phyloP scores from a whole-genome alignment of 2,113 vertebrate species.

The Oreochromis spilurus region DNA sequence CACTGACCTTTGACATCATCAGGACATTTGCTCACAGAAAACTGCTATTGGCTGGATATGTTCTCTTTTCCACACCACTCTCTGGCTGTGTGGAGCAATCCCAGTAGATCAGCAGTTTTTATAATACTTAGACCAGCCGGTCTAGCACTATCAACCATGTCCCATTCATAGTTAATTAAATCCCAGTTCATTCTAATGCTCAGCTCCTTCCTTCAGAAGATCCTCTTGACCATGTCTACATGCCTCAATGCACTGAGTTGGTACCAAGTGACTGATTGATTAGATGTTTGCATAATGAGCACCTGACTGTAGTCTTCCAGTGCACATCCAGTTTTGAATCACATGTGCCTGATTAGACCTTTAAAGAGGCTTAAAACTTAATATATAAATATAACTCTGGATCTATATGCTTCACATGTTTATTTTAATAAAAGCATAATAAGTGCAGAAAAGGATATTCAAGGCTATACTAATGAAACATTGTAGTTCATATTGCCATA shows the following conservation, averaged over 20 bases:
- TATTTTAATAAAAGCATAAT: too few relatives aligned
- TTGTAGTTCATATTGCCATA: neutral
- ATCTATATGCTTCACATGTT: neutral
- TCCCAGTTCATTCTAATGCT: neutral
- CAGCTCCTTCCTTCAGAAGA: neutral
- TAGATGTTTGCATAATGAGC: neutral
- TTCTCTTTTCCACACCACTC: neutral
- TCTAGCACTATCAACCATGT: neutral
- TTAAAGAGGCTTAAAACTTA: neutral
- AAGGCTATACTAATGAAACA: neutral
- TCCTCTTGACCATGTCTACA: neutral
- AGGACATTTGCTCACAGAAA: neutral
- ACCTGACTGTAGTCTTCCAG: neutral
- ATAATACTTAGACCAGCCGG: neutral
- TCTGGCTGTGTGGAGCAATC: neutral
- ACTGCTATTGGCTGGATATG: neutral
- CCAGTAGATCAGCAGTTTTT: neutral
- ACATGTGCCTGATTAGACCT: neutral
- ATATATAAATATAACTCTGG: neutral
- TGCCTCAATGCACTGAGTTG: neutral
- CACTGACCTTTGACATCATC: neutral
- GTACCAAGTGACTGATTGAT: neutral
- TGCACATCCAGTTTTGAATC: neutral
- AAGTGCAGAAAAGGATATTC: neutral
- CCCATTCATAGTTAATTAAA: neutral